Evolutionary conservation across 2,888 invertebrate species (phyloP).

Genomic region (Odontocerum albicorne): DNA sequence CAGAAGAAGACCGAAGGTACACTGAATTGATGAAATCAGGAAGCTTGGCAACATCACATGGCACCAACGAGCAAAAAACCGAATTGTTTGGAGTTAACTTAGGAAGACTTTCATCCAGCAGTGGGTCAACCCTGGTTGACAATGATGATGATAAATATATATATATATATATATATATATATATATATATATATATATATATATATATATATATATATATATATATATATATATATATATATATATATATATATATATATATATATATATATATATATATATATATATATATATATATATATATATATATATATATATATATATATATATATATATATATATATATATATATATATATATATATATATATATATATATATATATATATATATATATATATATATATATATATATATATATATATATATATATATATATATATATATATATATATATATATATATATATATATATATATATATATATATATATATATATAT

Average conservation of each 20-base stretch:
- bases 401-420: conserved; percentile 25
- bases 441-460: conserved; percentile 15
- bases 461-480: neutral
- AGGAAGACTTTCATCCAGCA: too few species aligned
- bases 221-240: conserved; percentile 27
- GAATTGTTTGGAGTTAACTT: too few species aligned
- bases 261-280: conserved; percentile 25
- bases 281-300: conserved; percentile 25
- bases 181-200: conserved; percentile 15
- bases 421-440: conserved; percentile 24
- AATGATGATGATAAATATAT: too few species aligned
- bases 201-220: conserved; percentile 25
- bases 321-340: conserved; percentile 25
- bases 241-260: conserved; percentile 25
- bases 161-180: conserved; percentile 10
- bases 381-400: conserved; percentile 25
- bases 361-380: conserved; percentile 25
- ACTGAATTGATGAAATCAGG: too few species aligned
- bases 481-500: neutral
- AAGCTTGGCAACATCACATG: too few species aligned
- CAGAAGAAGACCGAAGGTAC: too few species aligned
- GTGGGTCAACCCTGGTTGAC: too few species aligned
- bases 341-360: conserved; percentile 24
- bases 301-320: conserved; percentile 25
- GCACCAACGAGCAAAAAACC: too few species aligned